phyloP scores from a whole-genome alignment of 2,888 invertebrate species.

The Chorisops tibialis region DNA sequence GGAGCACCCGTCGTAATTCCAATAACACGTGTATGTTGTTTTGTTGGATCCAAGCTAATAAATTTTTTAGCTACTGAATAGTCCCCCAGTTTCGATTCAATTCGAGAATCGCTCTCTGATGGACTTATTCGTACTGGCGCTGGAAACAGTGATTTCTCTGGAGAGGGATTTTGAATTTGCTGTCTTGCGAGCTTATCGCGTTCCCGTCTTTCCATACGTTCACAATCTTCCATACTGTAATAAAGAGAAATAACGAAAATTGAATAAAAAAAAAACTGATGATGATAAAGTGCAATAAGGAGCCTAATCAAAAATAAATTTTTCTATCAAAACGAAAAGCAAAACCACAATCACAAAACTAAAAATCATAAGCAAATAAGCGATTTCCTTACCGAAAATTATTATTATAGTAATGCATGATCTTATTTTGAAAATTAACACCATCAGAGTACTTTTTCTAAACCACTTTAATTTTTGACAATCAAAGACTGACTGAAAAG shows the following conservation, averaged over 20 bases:
- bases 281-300: too few relatives aligned
- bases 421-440: too few relatives aligned
- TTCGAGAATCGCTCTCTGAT: conserved; percentile 46
- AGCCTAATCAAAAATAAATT: too few relatives aligned
- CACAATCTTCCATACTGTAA: conserved; percentile 51
- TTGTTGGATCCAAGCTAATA: conserved; percentile 36
- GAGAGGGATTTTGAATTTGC: conserved; percentile 47
- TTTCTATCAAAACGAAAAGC: not conserved
- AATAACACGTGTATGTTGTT: conserved; percentile 38
- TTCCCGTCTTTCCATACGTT: conserved; percentile 49
- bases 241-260: conserved; percentile 14
- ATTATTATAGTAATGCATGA: too few relatives aligned
- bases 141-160: conserved; percentile 46
- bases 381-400: too few relatives aligned
- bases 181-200: conserved; percentile 50
- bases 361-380: too few relatives aligned
- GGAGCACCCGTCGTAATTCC: conserved; percentile 36
- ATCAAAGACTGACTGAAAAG: too few relatives aligned
- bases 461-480: too few relatives aligned
- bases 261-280: not conserved
- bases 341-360: not conserved
- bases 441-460: too few relatives aligned
- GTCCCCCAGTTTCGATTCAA: conserved; percentile 48
- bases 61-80: conserved; percentile 45
- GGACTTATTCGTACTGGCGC: conserved; percentile 47